Evolutionary conservation across 2,888 invertebrate genomes (phyloP), one percentile per base, ranked within the genome.

Genomic region (Pharmacophagus antenor): DNA sequence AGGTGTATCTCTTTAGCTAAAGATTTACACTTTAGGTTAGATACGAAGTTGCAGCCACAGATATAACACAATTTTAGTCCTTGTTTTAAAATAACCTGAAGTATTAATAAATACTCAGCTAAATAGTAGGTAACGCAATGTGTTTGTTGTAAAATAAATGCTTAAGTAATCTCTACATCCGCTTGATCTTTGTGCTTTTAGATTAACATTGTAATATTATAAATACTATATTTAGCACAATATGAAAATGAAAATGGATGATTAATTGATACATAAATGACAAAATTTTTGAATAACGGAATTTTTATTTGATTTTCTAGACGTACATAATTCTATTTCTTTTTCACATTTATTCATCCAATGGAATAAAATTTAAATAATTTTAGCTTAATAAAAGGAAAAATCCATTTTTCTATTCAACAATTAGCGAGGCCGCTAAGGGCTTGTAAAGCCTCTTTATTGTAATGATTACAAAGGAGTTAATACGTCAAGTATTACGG

Each of bases 141-240:
- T 31, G 31, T 41, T 37, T 42, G 10, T 8, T 20, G 2, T 44
- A 2, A 25, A 15, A 31, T 31, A 25, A 53, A 6, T n/a, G 15
- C 15, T 7, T 27, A 54, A 44, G 20, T 17, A 41, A 22, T 37
- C 10, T 5, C 22, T 18, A 37, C 37, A 47, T 48, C 48, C 56
- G 37, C 18, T 18, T 49, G 48, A 47, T 27, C 31, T 47, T 27
- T 46, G 27, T 55, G 3, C 37, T 20, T 23, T 42, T 10, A 22
- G 23, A 37, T 31, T 51, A 31, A 53, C 17, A 18, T 15, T 31
- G 2, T 31, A 15, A 10, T 3, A 31, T 31, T 10, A 31, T 31
- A 10, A 31, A 10, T 10, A 31, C n/a, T 31, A 31, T 31, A 6
- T 42, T 42, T 17, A 42, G 17, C n/a, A 42, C 7, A 17, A n/a